These are phyloP conservation scores for Chaetodon trifascialis DNA, from an alignment of 2,113 vertebrate species.

Conservation along the genomic window DNA sequence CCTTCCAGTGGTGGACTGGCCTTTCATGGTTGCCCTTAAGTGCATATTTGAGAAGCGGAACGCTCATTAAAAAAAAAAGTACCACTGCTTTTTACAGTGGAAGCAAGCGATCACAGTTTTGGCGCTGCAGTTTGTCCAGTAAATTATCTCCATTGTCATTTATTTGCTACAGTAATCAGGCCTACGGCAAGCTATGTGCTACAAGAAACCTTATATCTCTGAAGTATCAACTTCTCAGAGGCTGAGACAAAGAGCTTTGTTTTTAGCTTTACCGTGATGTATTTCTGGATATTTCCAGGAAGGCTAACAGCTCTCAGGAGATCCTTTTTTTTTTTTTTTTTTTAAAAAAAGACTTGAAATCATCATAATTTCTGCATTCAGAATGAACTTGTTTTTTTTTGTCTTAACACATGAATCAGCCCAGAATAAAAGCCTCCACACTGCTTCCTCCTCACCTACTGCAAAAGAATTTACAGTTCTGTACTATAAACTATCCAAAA, in stretches of 20 bases:
- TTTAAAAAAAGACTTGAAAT: not conserved
- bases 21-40: constrained; percentile 32
- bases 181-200: constrained; percentile 8
- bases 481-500: constrained; percentile 1
- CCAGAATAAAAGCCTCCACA: not conserved
- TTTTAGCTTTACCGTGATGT: constrained; percentile 6
- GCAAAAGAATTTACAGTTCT: not conserved
- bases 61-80: constrained; percentile 34
- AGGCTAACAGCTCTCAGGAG: not conserved
- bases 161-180: constrained; percentile 26
- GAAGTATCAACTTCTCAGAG: not conserved
- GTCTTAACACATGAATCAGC: not conserved
- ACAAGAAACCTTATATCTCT: not conserved
- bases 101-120: constrained; percentile 16
- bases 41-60: constrained; percentile 26
- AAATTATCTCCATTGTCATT: constrained; percentile 26
- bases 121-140: not conserved
- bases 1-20: not conserved
- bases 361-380: too few relatives aligned
- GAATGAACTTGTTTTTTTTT: not conserved
- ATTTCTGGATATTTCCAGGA: constrained; percentile 5
- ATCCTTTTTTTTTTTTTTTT: not conserved
- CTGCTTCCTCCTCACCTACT: not conserved
- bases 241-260: constrained; percentile 12
- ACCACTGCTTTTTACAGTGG: constrained; percentile 22